A percentile compares a stretch with the other conserved stretches of the same genome.
phyloP scores from a whole-genome alignment of 2,888 invertebrate genomes.

The Achlya flavicornis region DNA sequence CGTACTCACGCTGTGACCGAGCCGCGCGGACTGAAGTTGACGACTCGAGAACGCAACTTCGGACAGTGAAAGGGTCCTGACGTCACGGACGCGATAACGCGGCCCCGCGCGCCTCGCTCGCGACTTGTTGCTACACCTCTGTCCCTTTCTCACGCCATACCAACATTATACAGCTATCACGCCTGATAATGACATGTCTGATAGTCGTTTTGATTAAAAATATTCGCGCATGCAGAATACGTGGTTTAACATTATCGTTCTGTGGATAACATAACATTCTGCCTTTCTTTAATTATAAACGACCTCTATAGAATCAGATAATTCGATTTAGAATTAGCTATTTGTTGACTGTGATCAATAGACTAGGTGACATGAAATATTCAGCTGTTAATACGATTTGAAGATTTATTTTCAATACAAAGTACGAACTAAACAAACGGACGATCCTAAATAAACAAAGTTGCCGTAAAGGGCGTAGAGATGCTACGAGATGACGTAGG shows the following conservation, averaged over 20 bases:
- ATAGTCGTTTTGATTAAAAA: slow-evolving; percentile 50
- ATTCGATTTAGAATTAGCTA: not conserved
- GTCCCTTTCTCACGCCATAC: slow-evolving; percentile 47
- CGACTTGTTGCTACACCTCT: slow-evolving; percentile 76
- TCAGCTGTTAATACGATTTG: not conserved
- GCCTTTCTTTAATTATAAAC: slow-evolving; percentile 38
- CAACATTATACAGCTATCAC: slow-evolving; percentile 60
- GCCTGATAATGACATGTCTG: slow-evolving; percentile 57
- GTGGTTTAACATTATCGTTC: slow-evolving; percentile 45
- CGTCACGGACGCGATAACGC: slow-evolving; percentile 84
- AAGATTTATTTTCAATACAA: not conserved
- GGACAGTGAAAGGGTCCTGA: slow-evolving; percentile 83
- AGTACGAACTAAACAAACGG: not conserved
- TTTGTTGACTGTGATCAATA: not conserved
- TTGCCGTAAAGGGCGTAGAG: slow-evolving; percentile 19
- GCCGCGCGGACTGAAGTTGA: slow-evolving; percentile 77
- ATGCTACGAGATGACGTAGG: slow-evolving; percentile 39
- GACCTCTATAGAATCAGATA: not conserved
- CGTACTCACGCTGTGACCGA: slow-evolving; percentile 79
- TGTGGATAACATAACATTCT: slow-evolving; percentile 43
- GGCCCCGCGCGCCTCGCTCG: slow-evolving; percentile 48
- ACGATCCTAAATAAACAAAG: not conserved
- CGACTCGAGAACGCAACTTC: slow-evolving; percentile 56
- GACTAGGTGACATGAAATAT: not conserved
- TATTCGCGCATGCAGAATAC: slow-evolving; percentile 47